Percentiles rank a stretch among this genome's conserved stretches.
Conservation (phyloP, 2,797 vertebrate genomes). For the Danio tinwini region DNA sequence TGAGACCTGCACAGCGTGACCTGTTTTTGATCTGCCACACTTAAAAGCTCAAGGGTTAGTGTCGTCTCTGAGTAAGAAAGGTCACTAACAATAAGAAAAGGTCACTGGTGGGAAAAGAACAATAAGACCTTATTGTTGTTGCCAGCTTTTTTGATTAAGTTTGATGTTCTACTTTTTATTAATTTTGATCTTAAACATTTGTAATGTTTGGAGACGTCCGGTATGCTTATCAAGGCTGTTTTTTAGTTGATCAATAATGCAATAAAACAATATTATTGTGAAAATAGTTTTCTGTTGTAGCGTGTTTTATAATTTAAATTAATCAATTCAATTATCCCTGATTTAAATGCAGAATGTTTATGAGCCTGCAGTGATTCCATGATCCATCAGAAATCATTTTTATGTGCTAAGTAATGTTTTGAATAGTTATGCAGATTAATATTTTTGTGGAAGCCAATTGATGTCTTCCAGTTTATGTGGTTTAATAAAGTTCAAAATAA, state of each 20-base stretch:
- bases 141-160: not conserved
- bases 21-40: not conserved
- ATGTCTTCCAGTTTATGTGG: too few species aligned
- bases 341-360: not conserved
- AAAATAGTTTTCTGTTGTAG: not conserved
- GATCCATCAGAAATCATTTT: not conserved
- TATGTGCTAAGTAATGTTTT: too few species aligned
- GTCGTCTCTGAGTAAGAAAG: conserved; percentile 6
- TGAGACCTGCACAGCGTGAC: not conserved
- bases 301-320: not conserved
- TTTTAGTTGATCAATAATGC: not conserved
- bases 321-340: not conserved
- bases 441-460: not conserved
- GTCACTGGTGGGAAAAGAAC: conserved; percentile 18
- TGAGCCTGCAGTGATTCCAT: not conserved
- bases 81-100: conserved; percentile 29
- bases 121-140: not conserved
- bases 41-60: not conserved
- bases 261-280: not conserved
- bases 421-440: not conserved
- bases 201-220: not conserved
- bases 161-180: not conserved
- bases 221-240: not conserved
- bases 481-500: not conserved
- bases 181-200: too few species aligned